Base-by-base conservation (phyloP, 2,888 invertebrate species). In the Axea sp. region DNA sequence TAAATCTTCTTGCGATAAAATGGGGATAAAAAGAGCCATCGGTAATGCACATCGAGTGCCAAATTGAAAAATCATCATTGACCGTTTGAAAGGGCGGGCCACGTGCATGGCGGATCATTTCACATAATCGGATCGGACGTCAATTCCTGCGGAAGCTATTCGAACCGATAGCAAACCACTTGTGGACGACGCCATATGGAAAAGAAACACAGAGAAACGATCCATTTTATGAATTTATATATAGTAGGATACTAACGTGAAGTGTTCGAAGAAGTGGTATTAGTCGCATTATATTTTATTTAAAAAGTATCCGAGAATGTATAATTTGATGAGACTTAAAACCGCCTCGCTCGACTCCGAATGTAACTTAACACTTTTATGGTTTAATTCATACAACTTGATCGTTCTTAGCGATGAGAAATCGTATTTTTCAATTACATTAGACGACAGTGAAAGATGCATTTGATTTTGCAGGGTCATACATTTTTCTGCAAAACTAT, bases 111-210 rank as follows among this genome's bases (percentile, higher is more conserved):
- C 41, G 37, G 69, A 51, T 60, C 69, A 53, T 69, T 69, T 35
- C 51, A 67, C 59, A 60, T 51, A 64, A 73, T 73, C 65, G 59
- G 49, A 72, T 62, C 71, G 49, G 49, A 64, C 71, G 64, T 64
- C 64, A 64, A 64, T 62, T 64, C 22, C 26, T 30, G 43, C 35
- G 41, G 45, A 51, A 65, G 53, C 65, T 53, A 65, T 49, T 57
- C 37, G 37, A 24, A 12, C 51, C 28, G 65, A 67, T 67, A 60
- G 59, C 31, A 30, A 67, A 60, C 73, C 73, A 73, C 73, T 73
- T 73, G 73, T 73, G 39, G 73, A 45, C 2, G 67, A 41, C 11
- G 57, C 57, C 67, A 59, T 37, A 49, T 43, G 51, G 41, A 30
- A 51, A 51, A 26, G 19, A 49, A 17, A 26, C 7, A 19, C 41